These are phyloP conservation scores for Philhelius pedissequus DNA, from an alignment of 2,888 invertebrate genomes.

Conservation along the genomic window DNA sequence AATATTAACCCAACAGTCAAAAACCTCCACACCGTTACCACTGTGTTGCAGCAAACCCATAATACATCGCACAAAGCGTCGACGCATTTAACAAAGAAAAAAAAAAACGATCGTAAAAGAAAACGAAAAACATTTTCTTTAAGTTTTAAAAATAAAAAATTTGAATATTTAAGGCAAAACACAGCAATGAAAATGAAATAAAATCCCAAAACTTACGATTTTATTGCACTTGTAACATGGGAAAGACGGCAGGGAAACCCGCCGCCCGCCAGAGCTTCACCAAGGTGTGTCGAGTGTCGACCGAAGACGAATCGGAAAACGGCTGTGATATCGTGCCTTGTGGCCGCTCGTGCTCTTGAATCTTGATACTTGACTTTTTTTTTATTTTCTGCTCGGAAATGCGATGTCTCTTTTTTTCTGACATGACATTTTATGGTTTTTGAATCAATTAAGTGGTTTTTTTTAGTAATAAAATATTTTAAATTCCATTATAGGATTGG, in stretches of 20 bases:
- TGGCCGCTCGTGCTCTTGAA: not conserved
- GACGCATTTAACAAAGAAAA: too few species aligned
- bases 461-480: constrained; percentile 13
- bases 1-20: not conserved
- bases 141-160: constrained; percentile 43
- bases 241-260: not conserved
- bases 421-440: constrained; percentile 43
- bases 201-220: constrained; percentile 42
- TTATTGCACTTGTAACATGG: constrained; percentile 57
- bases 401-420: not conserved
- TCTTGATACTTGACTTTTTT: not conserved
- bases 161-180: not conserved
- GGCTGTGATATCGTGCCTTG: constrained; percentile 4
- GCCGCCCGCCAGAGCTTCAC: too few species aligned
- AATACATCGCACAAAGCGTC: not conserved
- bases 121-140: not conserved
- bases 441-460: constrained; percentile 49
- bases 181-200: constrained; percentile 45
- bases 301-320: not conserved
- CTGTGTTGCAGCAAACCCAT: not conserved
- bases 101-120: constrained; percentile 30
- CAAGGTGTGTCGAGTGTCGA: too few species aligned
- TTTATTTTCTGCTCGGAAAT: not conserved
- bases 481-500: constrained; percentile 25
- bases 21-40: not conserved